phyloP scores from a whole-genome alignment of 2,797 vertebrate genomes.

The Lepus townsendii region DNA sequence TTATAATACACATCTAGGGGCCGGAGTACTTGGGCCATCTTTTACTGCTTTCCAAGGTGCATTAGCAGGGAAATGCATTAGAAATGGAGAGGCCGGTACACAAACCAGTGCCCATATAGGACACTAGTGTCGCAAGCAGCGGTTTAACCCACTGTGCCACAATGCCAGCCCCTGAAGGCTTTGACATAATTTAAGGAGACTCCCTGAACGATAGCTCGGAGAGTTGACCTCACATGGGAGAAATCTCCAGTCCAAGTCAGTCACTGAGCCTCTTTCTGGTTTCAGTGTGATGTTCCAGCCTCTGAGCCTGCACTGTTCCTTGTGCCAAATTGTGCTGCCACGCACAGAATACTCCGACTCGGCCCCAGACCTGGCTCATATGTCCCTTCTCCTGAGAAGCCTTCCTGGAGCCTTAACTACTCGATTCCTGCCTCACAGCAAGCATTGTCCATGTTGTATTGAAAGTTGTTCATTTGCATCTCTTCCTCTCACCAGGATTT shows the following conservation, averaged over 20 bases:
- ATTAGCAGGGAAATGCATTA: too few species aligned
- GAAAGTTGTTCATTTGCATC: not conserved
- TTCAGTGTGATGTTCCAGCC: not conserved
- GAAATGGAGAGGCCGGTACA: too few species aligned
- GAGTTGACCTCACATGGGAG: not conserved
- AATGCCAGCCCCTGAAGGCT: too few species aligned
- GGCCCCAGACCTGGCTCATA: not conserved
- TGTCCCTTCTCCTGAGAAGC: not conserved
- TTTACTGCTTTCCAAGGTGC: too few species aligned
- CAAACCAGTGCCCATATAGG: too few species aligned
- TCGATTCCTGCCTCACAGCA: not conserved
- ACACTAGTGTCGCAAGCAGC: too few species aligned
- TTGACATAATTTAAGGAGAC: not conserved
- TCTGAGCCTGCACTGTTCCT: not conserved
- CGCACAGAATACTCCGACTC: not conserved
- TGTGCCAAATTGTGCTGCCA: not conserved
- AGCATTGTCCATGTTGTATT: not conserved
- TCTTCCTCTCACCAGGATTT: not conserved
- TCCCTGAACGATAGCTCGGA: not conserved
- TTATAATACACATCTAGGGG: too few species aligned
- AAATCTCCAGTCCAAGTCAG: not conserved
- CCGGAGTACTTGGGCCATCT: too few species aligned
- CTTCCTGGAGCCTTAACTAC: not conserved
- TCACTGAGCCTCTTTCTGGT: accelerated
- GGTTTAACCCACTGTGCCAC: too few species aligned